A percentile compares a stretch with the other conserved stretches of the same genome.
Conservation (phyloP, 2,888 invertebrate genomes). For the Marronus borbonicus region DNA sequence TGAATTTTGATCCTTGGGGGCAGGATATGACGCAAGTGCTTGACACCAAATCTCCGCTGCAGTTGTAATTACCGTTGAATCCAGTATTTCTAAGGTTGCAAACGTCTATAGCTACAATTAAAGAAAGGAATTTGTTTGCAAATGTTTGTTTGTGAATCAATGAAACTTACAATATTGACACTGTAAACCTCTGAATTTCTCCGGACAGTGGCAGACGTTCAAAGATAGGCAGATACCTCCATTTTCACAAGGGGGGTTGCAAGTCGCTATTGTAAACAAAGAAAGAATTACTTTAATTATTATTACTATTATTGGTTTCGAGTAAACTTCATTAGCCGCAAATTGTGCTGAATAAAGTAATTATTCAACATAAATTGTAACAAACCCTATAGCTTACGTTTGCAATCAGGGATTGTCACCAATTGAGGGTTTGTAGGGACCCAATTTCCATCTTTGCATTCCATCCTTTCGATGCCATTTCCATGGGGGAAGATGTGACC, state of each 20-base stretch:
- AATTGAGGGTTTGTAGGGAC: conserved; percentile 77
- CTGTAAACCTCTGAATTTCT: conserved; percentile 79
- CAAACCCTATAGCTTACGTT: conserved; percentile 72
- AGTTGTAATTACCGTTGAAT: conserved; percentile 86
- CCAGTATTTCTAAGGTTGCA: conserved; percentile 77
- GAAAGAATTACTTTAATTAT: no score
- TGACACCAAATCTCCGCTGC: conserved; percentile 75
- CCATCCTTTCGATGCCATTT: conserved; percentile 77
- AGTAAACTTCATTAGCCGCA: no score
- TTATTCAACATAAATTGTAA: background rate
- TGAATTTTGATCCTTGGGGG: conserved; percentile 77
- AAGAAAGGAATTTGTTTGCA: background rate
- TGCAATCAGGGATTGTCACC: conserved; percentile 79
- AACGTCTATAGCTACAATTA: conserved; percentile 72
- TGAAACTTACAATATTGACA: conserved; percentile 78
- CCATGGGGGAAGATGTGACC: conserved; percentile 84
- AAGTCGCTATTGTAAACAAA: conserved; percentile 72
- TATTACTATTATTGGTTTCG: no score
- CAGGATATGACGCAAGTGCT: conserved; percentile 80
- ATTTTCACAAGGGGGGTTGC: conserved; percentile 83
- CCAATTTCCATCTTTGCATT: conserved; percentile 82
- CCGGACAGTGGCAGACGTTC: conserved; percentile 85
- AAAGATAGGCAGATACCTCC: conserved; percentile 86
- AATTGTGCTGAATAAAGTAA: no score
- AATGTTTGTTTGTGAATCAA: background rate